These are phyloP conservation scores for Sesia bembeciformis DNA, from an alignment of 2,888 invertebrate genomes.

Conservation along the genomic window DNA sequence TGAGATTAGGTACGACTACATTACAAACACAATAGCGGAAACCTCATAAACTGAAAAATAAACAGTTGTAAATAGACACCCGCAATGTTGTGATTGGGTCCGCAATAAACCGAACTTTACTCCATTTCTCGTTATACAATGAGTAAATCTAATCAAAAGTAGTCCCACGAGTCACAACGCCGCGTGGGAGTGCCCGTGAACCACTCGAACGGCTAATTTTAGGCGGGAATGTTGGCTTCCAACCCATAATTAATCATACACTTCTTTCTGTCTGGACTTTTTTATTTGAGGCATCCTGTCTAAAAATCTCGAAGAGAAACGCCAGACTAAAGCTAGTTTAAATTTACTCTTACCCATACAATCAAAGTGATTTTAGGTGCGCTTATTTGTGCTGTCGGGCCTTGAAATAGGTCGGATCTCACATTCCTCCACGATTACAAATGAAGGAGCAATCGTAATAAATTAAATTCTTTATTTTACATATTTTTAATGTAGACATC, in stretches of 20 bases:
- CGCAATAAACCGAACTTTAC: not conserved
- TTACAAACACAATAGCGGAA: not conserved
- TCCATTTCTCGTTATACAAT: constrained; percentile 1
- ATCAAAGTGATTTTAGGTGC: not conserved
- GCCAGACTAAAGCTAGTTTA: not conserved
- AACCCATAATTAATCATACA: constrained; percentile 47
- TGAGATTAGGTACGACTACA: too few species aligned
- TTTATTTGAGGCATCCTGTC: constrained; percentile 21
- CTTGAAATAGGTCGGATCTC: not conserved
- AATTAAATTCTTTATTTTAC: too few species aligned
- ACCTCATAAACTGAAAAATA: not conserved
- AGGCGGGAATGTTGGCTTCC: constrained; percentile 54
- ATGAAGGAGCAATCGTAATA: too few species aligned
- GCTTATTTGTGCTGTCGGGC: not conserved
- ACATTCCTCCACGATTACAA: too few species aligned
- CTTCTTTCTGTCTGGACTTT: constrained; percentile 10
- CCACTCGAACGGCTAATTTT: constrained; percentile 47
- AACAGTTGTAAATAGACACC: not conserved
- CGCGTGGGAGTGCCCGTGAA: constrained; percentile 49
- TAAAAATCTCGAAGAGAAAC: not conserved
- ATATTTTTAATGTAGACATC: too few species aligned
- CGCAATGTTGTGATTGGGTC: not conserved
- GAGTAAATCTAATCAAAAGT: constrained; percentile 14
- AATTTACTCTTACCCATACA: not conserved
- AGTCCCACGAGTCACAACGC: constrained; percentile 3